Evolutionary conservation across 2,888 invertebrate genomes (phyloP).

Genomic region (Maniola hyperantus): DNA sequence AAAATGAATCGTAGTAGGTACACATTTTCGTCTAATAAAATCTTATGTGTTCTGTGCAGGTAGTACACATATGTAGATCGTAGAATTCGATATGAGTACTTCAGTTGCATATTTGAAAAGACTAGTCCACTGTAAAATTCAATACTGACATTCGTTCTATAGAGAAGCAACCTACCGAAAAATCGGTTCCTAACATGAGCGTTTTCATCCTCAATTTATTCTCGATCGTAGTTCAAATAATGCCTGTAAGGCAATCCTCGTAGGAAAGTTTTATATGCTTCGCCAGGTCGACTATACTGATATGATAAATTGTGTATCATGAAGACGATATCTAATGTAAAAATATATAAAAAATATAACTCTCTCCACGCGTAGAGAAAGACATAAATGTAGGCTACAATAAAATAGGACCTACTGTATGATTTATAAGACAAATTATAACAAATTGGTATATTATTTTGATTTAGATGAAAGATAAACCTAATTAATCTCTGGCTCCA

Average conservation of each 20-base stretch:
- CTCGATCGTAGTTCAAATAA: constrained; percentile 11
- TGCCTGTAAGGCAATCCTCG: constrained; percentile 13
- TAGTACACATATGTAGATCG: background rate
- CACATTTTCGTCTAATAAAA: too few species aligned
- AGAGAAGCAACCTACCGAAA: constrained; percentile 1
- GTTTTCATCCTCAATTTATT: constrained; percentile 18
- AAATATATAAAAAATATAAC: background rate
- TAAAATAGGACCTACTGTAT: background rate
- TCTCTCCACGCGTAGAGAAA: background rate
- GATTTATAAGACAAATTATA: background rate
- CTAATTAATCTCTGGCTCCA: background rate
- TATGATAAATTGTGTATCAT: background rate
- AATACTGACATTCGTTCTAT: background rate
- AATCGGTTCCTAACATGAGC: constrained; percentile 5
- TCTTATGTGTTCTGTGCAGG: too few species aligned
- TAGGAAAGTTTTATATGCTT: background rate
- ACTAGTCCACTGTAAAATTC: background rate
- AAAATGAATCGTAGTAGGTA: too few species aligned
- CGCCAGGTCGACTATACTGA: background rate
- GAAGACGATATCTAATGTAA: background rate
- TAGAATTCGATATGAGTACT: background rate
- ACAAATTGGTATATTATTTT: constrained; percentile 6
- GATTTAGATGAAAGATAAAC: background rate
- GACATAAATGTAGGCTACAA: background rate
- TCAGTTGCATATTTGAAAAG: background rate